Evolutionary conservation across 1,140 invertebrate genomes (phyloP), one percentile per base, ranked within the genome.

Genomic region (Drosophila pseudoobscura): DNA sequence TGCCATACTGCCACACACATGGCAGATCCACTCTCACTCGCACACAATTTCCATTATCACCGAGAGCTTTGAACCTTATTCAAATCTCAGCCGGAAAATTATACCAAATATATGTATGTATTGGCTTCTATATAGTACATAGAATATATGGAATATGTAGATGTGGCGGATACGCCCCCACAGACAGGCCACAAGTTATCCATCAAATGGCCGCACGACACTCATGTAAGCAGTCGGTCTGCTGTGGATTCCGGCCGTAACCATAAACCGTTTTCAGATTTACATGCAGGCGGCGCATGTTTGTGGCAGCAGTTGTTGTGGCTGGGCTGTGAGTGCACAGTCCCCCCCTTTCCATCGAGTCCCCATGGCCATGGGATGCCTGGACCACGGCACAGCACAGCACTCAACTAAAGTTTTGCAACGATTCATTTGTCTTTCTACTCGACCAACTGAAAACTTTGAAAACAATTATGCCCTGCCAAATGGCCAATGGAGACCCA

Each of bases 251-350:
- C 70, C 47, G 82, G 66, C 47, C 73, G 78, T 68, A 78, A 87
- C 69, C 83, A 75, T 85, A 85, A 85, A 85, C 82, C 74, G 82
- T 75, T 88, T 78, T 64, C 63, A 71, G 82, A 87, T 88, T 85
- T 85, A 87, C 82, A 85, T 85, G 83, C 80, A 62, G 59, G 26
- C 29, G 35, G 47, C 60, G 58, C 64, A 58, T 77, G 56, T 66
- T 74, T 80, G 72, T 60, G 80, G 80, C 74, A 52, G 68, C 63
- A 62, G 76, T 73, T 76, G 75, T 72, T 72, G 46, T 46, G 44
- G 22, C 4, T 31, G 49, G 17, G 13, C n/a, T 46, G 8, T 47
- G 44, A 29, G 22, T 41, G 44, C 45, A 17, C 17, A 17, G 17
- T 17, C 17, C 17, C 17, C 17, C 17, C 17, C 17, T 17, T 17